Evolutionary conservation across 2,113 vertebrate species (phyloP).

Genomic region (Nematolebias whitei): DNA sequence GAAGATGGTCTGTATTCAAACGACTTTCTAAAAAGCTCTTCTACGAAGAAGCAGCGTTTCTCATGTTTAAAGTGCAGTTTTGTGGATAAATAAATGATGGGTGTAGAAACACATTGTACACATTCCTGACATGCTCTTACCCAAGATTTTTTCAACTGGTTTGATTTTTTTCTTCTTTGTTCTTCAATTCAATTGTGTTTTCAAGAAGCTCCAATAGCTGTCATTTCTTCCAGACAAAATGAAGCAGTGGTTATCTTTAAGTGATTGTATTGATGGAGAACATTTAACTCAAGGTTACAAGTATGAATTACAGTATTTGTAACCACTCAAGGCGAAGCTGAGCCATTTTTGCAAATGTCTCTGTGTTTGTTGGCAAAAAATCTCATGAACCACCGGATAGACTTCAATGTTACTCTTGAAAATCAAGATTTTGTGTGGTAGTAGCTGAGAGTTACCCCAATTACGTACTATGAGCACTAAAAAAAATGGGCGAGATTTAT

Average conservation of each 20-base stretch:
- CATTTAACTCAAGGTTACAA: too few relatives aligned
- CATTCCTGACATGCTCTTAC: not conserved
- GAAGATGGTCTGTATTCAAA: not conserved
- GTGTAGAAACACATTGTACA: conserved; percentile 2
- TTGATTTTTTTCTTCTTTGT: not conserved
- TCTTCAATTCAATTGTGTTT: not conserved
- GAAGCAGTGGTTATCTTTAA: not conserved
- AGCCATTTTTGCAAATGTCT: too few relatives aligned
- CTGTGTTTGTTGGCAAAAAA: too few relatives aligned
- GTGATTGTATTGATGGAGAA: conserved; percentile 6
- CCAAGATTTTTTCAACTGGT: conserved; percentile 23
- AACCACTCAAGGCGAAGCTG: too few relatives aligned
- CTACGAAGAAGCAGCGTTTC: not conserved
- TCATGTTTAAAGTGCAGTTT: conserved; percentile 8
- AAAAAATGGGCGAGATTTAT: too few relatives aligned
- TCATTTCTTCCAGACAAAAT: not conserved
- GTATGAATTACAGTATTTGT: too few relatives aligned
- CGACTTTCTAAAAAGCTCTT: conserved; percentile 4
- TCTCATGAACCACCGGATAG: too few relatives aligned
- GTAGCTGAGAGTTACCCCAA: too few relatives aligned
- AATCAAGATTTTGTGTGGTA: too few relatives aligned
- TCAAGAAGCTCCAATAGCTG: not conserved
- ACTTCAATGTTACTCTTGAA: too few relatives aligned
- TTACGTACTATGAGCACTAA: too few relatives aligned
- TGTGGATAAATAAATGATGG: not conserved